Base-by-base conservation (phyloP, 2,113 vertebrate genomes). In the Pangasianodon hypophthalmus region DNA sequence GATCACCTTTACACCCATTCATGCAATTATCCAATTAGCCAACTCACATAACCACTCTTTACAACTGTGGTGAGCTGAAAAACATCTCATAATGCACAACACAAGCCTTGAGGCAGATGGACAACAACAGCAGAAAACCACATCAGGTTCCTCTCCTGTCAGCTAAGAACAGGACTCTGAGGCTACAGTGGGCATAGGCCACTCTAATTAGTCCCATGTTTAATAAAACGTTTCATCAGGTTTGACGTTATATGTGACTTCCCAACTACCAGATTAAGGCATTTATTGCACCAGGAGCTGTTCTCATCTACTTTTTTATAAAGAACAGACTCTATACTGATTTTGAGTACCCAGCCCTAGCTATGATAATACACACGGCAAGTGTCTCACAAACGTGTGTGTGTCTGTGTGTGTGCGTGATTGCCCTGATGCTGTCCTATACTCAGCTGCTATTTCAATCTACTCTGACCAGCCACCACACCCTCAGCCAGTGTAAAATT, bases 381-480 rank as follows among this genome's bases (percentile, higher is more conserved):
- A 82, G 48, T 14, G 26, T 81, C 18, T 80, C 24, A 50, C 46
- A 80, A 50, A 80, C 46, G 24, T 81, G 89, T 77, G 56, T 4
- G 46, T 69, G 89, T n/a, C 50, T 44, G 14, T 50, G 24, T 32
- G 71, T 56, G 44, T 37, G 44, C 6, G 32, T 80, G 89, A n/a
- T 71, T 84, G 80, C 24, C n/a, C 48, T 56, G 87, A 81, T 88
- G 77, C 41, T 88, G 92, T 87, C 88, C 93, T 87, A 90, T 58
- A 88, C 92, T 92, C 93, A 93, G 93, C 92, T 92, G 95, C 94
- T 96, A 95, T 96, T 96, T 95, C 93, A 84, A 92, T 88, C 91
- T 18, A 95, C 92, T 93, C 91, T 93, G 87, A 92, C 92, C 93
- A 88, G 87, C 95, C 91, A 94, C 95, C 95, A 93, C 96, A 94